Evolutionary conservation across 35 echinoderm and acorn worm species (phyloP), one percentile per base, ranked within the genome.

Genomic region (Ophiothrix spiculata): DNA sequence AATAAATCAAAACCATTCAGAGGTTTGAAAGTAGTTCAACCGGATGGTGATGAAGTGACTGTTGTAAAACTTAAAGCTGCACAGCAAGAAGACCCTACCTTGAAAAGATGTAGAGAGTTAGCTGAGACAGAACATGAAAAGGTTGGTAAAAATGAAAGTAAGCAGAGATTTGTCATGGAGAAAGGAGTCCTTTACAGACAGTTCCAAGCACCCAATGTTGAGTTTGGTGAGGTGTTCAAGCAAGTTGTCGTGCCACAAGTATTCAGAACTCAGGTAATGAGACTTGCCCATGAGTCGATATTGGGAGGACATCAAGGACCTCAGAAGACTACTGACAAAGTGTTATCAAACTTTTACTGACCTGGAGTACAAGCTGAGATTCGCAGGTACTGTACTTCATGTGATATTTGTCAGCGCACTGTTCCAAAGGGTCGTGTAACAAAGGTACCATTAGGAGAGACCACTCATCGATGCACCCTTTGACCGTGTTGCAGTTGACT

Each of bases 391-490:
- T 92, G 78, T 76, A 4, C 40, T 25, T 92, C 91, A 21, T 93
- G 86, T 56, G 91, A 93, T 39, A 69, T 88, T 1, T 92, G 85
- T 35, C 90, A 91, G 38, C 40, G 83, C 0, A 81, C 77, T 0
- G 64, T 92, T 19, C 40, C 80, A 11, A 84, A 93, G 63, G 84
- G 84, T 16, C 31, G 84, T 0, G 80, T 87, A 12, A 87, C 39
- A 11, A 86, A 81, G 56, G 90, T 87, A 36, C 84, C 90, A 0
- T 33, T 87, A 25, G 76, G 77, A 0, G 35, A 56, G 1, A 88
- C 85, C 85, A 4, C 1, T 88, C 13, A 92, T 92, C 33, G 77
- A 92, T 13, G 54, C 80, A 23, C 91, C 91, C 77, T 92, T 92
- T 69, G 39, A 92, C 32, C 0, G 86, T 35, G 85, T 92, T 2